Conservation (phyloP, 2,113 vertebrate genomes). For the Xenopus borealis region DNA sequence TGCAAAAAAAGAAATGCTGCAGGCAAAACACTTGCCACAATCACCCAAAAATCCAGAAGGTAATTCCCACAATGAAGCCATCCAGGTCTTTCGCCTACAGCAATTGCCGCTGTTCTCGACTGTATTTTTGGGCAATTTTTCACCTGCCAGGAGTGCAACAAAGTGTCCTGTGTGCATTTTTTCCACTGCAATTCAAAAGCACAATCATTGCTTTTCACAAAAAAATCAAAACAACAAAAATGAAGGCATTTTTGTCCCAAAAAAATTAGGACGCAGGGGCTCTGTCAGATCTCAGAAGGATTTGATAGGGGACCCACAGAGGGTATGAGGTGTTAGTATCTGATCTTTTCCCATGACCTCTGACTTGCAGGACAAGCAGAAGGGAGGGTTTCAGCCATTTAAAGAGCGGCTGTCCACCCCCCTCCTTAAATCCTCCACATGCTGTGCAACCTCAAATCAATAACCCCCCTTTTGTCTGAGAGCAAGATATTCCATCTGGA, state of each 20-base stretch:
- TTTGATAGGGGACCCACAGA: slow-evolving; percentile 16
- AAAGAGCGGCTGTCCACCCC: slow-evolving; percentile 31
- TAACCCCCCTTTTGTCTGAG: slow-evolving; percentile 34
- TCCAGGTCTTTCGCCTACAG: no score
- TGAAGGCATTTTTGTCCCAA: neutral
- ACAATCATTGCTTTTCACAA: no score
- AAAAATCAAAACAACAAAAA: neutral
- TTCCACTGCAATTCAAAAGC: no score
- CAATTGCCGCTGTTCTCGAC: no score
- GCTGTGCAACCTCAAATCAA: slow-evolving; percentile 38
- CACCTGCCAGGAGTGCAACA: no score
- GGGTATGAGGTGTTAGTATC: slow-evolving; percentile 38
- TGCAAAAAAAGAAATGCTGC: no score
- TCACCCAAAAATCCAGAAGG: no score
- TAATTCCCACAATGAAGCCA: no score
- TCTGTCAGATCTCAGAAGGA: neutral
- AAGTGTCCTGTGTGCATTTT: no score
- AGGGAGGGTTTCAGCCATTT: slow-evolving; percentile 34
- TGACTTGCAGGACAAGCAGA: slow-evolving; percentile 40
- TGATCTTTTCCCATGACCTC: slow-evolving; percentile 46
- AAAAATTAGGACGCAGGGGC: neutral
- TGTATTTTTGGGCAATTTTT: no score
- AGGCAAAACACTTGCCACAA: no score
- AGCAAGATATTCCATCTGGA: slow-evolving; percentile 39
- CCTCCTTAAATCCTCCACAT: slow-evolving; percentile 33